Evolutionary conservation across 2,888 invertebrate genomes (phyloP).

Genomic region (Drosophila atripex): DNA sequence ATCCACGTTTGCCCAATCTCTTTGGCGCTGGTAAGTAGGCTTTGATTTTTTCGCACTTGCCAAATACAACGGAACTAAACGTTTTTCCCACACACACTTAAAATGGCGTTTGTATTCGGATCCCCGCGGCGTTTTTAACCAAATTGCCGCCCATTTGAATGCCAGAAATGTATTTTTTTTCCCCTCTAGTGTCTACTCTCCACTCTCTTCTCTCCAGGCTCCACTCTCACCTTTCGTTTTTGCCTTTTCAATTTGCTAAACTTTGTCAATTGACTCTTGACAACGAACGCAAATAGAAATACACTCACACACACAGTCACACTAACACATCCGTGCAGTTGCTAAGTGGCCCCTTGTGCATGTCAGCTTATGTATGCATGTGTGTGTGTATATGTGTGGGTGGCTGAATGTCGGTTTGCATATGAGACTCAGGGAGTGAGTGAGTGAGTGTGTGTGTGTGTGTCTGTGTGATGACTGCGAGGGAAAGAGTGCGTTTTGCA

Average conservation of each 20-base stretch:
- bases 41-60: conserved; percentile 18
- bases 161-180: conserved; percentile 34
- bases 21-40: conserved; percentile 26
- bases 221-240: conserved; percentile 5
- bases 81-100: conserved; percentile 16
- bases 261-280: conserved; percentile 75
- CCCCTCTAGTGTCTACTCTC: not conserved
- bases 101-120: conserved; percentile 21
- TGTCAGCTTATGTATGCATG: conserved; percentile 31
- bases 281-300: conserved; percentile 51
- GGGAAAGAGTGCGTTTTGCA: conserved; percentile 15
- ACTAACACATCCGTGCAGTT: conserved; percentile 24
- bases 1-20: not conserved
- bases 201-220: not conserved
- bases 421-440: too few relatives aligned
- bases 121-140: conserved; percentile 59
- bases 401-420: conserved; percentile 1
- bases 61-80: conserved; percentile 39
- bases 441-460: not conserved
- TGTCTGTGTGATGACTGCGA: conserved; percentile 2
- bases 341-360: conserved; percentile 65
- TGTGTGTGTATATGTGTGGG: conserved; percentile 22
- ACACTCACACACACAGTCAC: conserved; percentile 17
- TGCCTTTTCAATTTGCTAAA: conserved; percentile 52
- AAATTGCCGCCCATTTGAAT: conserved; percentile 62